phyloP scores from a whole-genome alignment of 1,140 invertebrate species.

The Drosophila teissieri region DNA sequence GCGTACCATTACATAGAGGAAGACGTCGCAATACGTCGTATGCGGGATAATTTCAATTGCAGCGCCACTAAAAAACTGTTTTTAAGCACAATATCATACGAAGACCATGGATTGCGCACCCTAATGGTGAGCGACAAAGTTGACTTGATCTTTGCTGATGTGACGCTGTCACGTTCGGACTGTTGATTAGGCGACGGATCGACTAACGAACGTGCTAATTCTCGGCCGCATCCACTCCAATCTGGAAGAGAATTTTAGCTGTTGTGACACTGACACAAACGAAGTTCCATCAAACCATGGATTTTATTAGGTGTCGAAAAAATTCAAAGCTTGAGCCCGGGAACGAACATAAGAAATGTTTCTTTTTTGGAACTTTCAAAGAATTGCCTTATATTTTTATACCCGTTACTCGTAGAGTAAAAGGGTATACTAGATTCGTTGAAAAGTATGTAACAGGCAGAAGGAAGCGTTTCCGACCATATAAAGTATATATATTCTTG shows the following conservation, averaged over 20 bases:
- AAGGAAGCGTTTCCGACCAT: too few species aligned
- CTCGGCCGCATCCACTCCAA: background rate
- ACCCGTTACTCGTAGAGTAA: too few species aligned
- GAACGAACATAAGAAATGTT: background rate
- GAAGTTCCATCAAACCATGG: constrained; percentile 2
- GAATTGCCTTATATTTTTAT: constrained; percentile 8
- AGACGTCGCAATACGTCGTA: constrained; percentile 29
- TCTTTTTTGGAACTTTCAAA: background rate
- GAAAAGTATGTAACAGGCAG: too few species aligned
- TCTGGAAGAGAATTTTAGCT: background rate
- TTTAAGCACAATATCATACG: constrained; percentile 21
- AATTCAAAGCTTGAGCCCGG: background rate
- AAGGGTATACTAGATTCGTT: too few species aligned
- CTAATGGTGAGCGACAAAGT: constrained; percentile 32
- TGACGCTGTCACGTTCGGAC: constrained; percentile 7
- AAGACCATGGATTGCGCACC: background rate
- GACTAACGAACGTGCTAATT: constrained; percentile 64
- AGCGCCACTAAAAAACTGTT: constrained; percentile 31
- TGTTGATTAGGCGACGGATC: constrained; percentile 40
- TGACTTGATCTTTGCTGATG: constrained; percentile 27
- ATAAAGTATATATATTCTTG: too few species aligned
- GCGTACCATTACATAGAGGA: constrained; percentile 48
- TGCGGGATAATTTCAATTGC: constrained; percentile 54
- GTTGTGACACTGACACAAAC: constrained; percentile 31
- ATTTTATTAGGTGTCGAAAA: background rate